Percentiles rank a stretch among this genome's conserved stretches.
Evolutionary conservation across 2,888 invertebrate genomes (phyloP).

Genomic region (Cosmia pyralina): DNA sequence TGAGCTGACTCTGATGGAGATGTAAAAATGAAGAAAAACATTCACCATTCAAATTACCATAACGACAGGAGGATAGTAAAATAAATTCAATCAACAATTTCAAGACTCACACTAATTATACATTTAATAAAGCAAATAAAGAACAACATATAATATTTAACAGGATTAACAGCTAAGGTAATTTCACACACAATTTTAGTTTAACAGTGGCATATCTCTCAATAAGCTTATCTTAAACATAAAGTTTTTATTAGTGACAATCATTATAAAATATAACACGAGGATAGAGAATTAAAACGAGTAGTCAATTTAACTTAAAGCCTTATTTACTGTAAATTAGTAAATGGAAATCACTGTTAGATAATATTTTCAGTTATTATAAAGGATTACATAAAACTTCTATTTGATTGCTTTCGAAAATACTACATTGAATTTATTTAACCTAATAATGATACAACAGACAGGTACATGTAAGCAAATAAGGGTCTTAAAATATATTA

Average conservation of each 20-base stretch:
- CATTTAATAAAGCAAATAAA: neutral
- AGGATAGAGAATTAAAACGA: neutral
- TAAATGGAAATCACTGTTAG: neutral
- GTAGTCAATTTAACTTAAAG: slow-evolving; percentile 4
- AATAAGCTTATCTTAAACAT: slow-evolving; percentile 11
- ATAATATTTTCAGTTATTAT: slow-evolving; percentile 21
- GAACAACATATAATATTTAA: too few species aligned
- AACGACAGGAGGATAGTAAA: neutral
- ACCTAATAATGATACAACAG: neutral
- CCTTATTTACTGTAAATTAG: slow-evolving; percentile 24
- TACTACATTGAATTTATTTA: slow-evolving; percentile 5
- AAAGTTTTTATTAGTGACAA: slow-evolving; percentile 6
- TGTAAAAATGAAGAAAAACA: neutral
- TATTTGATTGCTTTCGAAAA: slow-evolving; percentile 6
- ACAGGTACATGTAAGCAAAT: neutral
- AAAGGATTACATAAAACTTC: slow-evolving; percentile 13
- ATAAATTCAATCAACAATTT: neutral
- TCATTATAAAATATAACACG: neutral
- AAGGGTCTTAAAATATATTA: neutral
- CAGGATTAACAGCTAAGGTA: neutral
- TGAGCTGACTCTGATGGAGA: neutral
- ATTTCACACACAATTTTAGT: slow-evolving; percentile 2
- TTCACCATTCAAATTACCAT: too few species aligned
- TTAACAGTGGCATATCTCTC: slow-evolving; percentile 1
- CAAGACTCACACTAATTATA: neutral